Evolutionary conservation across 2,888 invertebrate species (phyloP), one percentile per base, ranked within the genome.

Genomic region (Troides aeacus): DNA sequence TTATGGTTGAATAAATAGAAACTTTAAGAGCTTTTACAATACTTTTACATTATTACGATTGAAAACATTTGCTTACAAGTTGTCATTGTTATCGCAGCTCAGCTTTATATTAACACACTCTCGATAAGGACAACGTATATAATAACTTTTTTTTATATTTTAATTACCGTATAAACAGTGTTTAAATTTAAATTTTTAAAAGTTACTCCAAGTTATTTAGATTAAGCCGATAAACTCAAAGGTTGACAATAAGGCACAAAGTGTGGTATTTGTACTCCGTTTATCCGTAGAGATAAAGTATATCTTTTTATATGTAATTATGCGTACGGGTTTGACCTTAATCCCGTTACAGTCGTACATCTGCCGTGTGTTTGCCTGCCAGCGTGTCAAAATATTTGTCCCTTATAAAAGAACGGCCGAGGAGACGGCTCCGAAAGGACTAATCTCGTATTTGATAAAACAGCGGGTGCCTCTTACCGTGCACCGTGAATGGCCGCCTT

Each of bases 391-490:
- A 91, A 92, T 88, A 92, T 92, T 90, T 89, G 85, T 84, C 79
- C 81, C 78, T 73, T 79, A 83, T 80, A 83, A 87, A 87, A 85
- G 82, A 77, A 86, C 75, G 79, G 78, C 78, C 81, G 46, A 46
- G 46, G 46, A 46, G 46, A 61, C 83, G 82, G 79, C 84, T 83
- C 83, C 78, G 78, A 86, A 84, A 84, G 80, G 82, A 79, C 85
- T 91, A 90, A 91, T 90, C 88, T 87, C 80, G 79, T 86, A 87
- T 90, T 87, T 90, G 89, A 90, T 90, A 91, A 92, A 91, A 85
- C 91, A 89, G 88, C 89, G 91, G 90, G 91, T 87, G 87, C 87
- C 86, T 81, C 82, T 77, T 83, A 81, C 84, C 79, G 78, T 80
- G 83, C 80, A 80, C 81, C 85, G 84, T 87, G 88, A 88, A 88